Evolutionary conservation across 2,797 vertebrate species (phyloP).

Genomic region (Iguana delicatissima): DNA sequence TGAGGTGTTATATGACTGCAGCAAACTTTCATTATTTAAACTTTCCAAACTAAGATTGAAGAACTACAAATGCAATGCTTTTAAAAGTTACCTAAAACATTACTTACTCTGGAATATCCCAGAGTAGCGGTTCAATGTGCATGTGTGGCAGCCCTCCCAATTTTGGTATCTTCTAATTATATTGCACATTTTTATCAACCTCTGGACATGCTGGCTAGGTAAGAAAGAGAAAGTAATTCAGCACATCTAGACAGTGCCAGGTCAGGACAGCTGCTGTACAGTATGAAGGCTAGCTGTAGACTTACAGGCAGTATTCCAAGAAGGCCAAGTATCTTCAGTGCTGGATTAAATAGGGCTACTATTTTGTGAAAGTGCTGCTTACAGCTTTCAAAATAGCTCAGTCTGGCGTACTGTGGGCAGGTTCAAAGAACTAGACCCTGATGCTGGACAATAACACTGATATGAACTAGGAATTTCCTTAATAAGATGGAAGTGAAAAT

Average conservation of each 20-base stretch:
- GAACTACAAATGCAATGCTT: neutral
- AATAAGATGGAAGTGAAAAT: neutral
- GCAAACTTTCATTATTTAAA: neutral
- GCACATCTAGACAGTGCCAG: too few relatives aligned
- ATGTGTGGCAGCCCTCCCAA: too few relatives aligned
- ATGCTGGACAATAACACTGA: neutral
- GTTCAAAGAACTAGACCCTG: neutral
- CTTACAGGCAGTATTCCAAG: neutral
- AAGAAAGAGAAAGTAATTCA: too few relatives aligned
- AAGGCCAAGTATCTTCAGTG: neutral
- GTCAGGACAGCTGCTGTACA: too few relatives aligned
- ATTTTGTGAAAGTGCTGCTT: neutral
- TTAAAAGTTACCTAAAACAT: neutral
- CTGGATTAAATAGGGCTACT: neutral
- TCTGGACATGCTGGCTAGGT: too few relatives aligned
- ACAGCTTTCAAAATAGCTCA: neutral
- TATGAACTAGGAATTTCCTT: neutral
- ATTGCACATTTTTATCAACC: too few relatives aligned
- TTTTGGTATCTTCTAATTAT: too few relatives aligned
- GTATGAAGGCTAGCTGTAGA: neutral
- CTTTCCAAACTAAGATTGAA: neutral
- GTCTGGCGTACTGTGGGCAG: neutral
- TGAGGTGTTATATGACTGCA: neutral
- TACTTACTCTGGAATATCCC: neutral
- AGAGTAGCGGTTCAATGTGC: neutral